phyloP scores from a whole-genome alignment of 2,888 invertebrate genomes.

The Cremastinae sp. region DNA sequence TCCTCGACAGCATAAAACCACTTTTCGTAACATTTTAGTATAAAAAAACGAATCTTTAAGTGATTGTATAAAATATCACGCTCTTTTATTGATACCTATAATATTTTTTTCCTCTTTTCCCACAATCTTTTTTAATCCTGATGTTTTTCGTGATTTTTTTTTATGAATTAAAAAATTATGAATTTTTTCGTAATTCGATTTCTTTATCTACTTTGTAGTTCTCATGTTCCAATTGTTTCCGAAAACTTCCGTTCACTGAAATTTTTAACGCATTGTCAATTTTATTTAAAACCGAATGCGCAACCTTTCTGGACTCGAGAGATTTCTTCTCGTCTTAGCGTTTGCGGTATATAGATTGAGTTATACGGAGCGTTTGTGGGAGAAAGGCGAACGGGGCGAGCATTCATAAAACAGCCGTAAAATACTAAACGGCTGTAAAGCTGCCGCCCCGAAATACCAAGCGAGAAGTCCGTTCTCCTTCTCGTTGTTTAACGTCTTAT shows the following conservation, averaged over 20 bases:
- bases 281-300: conserved; percentile 22
- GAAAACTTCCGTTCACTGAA: not conserved
- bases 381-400: conserved; percentile 68
- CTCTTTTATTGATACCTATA: conserved; percentile 33
- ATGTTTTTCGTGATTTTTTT: conserved; percentile 10
- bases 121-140: not conserved
- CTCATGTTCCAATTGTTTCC: no score
- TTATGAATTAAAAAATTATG: not conserved
- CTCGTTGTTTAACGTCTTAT: conserved; percentile 67
- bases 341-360: conserved; percentile 4
- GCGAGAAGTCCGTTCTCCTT: conserved; percentile 50
- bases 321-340: conserved; percentile 11
- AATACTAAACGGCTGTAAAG: conserved; percentile 80
- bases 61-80: conserved; percentile 44
- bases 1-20: conserved; percentile 31
- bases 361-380: conserved; percentile 20
- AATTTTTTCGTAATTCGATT: no score
- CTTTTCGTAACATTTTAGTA: conserved; percentile 37
- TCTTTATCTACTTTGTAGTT: no score
- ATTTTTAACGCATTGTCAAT: not conserved
- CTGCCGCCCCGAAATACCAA: conserved; percentile 77
- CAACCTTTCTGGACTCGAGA: conserved; percentile 13
- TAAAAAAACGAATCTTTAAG: conserved; percentile 50
- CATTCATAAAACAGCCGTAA: conserved; percentile 80
- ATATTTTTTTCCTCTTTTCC: not conserved